Conservation (phyloP, 2,888 invertebrate genomes). For the Hyles lineata region DNA sequence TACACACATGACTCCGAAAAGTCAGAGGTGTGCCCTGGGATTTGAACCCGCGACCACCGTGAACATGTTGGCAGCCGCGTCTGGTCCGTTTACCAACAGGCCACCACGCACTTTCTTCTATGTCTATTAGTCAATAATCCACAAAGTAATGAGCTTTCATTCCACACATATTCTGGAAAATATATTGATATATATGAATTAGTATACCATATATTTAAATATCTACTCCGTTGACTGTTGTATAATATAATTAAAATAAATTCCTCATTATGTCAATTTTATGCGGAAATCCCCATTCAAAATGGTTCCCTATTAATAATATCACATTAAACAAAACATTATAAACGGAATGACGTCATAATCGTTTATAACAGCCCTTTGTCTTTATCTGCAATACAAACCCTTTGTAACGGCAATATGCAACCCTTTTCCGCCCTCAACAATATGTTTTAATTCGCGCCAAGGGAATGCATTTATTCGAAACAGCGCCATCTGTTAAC, state of each 20-base stretch:
- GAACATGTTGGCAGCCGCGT: no score
- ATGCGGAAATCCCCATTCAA: no score
- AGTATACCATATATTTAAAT: neutral
- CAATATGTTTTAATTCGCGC: constrained; percentile 28
- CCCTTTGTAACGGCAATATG: constrained; percentile 15
- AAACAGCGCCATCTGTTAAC: constrained; percentile 69
- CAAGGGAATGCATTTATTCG: constrained; percentile 29
- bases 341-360: constrained; percentile 6
- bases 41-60: no score
- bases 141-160: no score
- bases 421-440: constrained; percentile 9
- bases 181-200: neutral
- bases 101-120: no score
- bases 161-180: no score
- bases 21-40: no score
- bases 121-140: no score
- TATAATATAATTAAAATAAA: neutral
- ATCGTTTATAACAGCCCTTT: constrained; percentile 12
- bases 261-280: neutral
- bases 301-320: constrained; percentile 2
- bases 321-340: constrained; percentile 11
- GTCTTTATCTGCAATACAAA: constrained; percentile 20
- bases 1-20: no score
- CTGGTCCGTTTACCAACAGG: no score
- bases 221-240: neutral